Evolutionary conservation across 2,113 vertebrate genomes (phyloP), one percentile per base, ranked within the genome.

Genomic region (Rhadina sibilatrix): DNA sequence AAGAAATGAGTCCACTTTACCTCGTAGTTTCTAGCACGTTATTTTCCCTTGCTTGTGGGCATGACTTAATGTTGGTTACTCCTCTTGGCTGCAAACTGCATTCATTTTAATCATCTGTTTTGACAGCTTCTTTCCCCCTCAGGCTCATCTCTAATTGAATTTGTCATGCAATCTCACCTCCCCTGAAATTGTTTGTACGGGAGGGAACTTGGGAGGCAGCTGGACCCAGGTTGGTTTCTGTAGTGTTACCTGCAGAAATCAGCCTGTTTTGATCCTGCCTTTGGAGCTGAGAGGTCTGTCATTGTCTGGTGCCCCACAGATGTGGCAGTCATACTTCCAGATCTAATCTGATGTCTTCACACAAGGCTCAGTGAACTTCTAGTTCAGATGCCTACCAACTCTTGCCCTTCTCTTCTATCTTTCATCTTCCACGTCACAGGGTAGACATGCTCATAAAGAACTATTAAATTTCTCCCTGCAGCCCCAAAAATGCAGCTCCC

Each of bases 1-100:
- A 72, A 94, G n/a, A 92, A 89, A 50, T 6, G 25, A 85, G 79
- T 66, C 35, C 47, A 31, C 35, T 94, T 85, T 92, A 94, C 94
- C 90, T 96, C 0, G 12, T 91, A 76, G 74, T 61, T 91, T 66
- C 78, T 90, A 84, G 54, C 59, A 79, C 1, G 2, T 91, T 95
- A 65, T 89, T 94, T 97, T 92, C 72, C 90, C 69, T 92, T 91
- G 91, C 93, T 95, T 89, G 77, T 95, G 91, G 95, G 95, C 95
- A 97, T 72, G 70, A 95, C 91, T 97, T 95, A 94, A 95, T 90
- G 68, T 64, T 90, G 57, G 72, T 93, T 95, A 89, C 91, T 94
- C 81, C 75, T 63, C 86, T 94, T 91, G 71, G 89, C 87, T 90
- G 93, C 86, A 89, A 75, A 93, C 65, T 84, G 64, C 52, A 12